A percentile compares a stretch with the other conserved stretches of the same genome.
Conservation (phyloP, 1,140 invertebrate species). For the Caenorhabditis latens region DNA sequence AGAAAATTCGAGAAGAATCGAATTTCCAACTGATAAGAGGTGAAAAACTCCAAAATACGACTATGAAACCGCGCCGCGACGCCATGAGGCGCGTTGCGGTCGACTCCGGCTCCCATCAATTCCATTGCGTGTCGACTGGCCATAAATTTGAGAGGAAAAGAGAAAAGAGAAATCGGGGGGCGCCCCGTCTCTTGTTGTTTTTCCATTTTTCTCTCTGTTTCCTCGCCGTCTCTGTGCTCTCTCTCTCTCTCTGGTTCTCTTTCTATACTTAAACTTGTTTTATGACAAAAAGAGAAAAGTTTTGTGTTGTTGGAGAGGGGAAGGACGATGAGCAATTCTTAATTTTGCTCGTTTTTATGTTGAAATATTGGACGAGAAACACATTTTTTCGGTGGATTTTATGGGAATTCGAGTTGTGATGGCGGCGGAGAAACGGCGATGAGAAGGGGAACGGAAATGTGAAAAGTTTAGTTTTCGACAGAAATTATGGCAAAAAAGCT, state of each 20-base stretch:
- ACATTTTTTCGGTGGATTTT: constrained; percentile 13
- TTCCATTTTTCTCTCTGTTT: background rate
- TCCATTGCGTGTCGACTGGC: constrained; percentile 39
- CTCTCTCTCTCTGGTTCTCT: background rate
- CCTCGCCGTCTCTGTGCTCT: background rate
- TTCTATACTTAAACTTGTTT: constrained; percentile 23
- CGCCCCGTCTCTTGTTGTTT: background rate
- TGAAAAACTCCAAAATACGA: background rate
- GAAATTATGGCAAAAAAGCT: background rate
- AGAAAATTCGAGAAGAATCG: too few relatives aligned
- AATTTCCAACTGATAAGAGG: background rate
- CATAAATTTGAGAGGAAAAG: constrained; percentile 25
- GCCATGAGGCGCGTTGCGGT: background rate
- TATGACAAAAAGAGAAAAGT: background rate
- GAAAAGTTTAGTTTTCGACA: background rate
- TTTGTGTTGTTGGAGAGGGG: background rate
- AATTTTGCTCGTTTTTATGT: constrained; percentile 10
- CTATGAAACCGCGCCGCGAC: background rate
- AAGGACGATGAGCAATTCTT: background rate
- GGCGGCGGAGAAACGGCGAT: too few relatives aligned
- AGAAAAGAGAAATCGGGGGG: background rate
- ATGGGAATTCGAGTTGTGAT: background rate
- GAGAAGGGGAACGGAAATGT: background rate
- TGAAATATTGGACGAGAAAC: constrained; percentile 34
- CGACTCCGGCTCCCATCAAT: constrained; percentile 35